Base-by-base conservation (phyloP, 2,888 invertebrate genomes). In the Callinectes sapidus region DNA sequence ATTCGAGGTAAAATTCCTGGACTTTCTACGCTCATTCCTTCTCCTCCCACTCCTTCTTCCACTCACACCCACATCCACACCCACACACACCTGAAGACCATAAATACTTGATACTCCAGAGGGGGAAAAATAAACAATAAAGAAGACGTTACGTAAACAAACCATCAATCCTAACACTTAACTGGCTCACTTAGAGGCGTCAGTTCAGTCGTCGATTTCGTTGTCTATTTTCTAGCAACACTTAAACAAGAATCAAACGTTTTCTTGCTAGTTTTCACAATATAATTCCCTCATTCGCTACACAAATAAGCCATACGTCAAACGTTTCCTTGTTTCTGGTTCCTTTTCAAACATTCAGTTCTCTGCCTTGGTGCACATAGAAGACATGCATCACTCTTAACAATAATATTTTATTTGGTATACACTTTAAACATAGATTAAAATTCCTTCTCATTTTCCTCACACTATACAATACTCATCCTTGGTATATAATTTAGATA, bases 81-180 rank as follows among this genome's bases (percentile, higher is more conserved):
- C 14, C 81, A 35, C 77, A 18, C 77, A 32, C 81, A 35, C 81
- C 32, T 81, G 32, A 81, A 14, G 81, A 28, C 14, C 81, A n/a
- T 81, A 35, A 81, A 81, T 81, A 13, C 81, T 32, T 81, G 81
- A 35, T 81, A 18, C 35, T 81, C 35, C 81, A 1, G 35, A 13
- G 10, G 81, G 28, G 28, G 28, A 71, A 81, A 81, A 81, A 81
- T 81, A 81, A 81, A 81, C 81, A 81, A 14, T 28, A 77, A 77
- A 14, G 81, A 81, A 35, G n/a, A 81, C 71, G 35, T 16, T 81
- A 2, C 5, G 32, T n/a, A 81, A 32, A 81, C 81, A 81, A n/a
- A 32, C 16, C 16, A 81, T 35, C 35, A 13, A 35, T 16, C 35
- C 10, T 35, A 16, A 35, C 81, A 81, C 81, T 81, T 35, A 16